phyloP scores from a whole-genome alignment of 2,797 vertebrate genomes.

The Onychomys arenicola region DNA sequence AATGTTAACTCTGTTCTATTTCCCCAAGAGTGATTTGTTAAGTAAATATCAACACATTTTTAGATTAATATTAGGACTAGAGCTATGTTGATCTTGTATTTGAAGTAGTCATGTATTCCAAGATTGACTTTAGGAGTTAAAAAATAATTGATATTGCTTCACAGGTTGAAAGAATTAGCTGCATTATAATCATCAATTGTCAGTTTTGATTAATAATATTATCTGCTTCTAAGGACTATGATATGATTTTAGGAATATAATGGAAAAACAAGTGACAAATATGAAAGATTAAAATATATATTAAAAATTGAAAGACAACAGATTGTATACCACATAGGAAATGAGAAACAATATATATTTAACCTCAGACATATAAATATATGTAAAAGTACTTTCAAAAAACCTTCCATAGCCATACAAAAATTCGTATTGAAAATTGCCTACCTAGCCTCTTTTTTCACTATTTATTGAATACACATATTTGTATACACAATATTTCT shows the following conservation, averaged over 20 bases:
- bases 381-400: background rate
- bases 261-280: constrained; percentile 1
- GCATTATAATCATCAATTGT: constrained; percentile 4
- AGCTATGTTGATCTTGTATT: constrained; percentile 52
- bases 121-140: constrained; percentile 34
- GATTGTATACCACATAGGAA: background rate
- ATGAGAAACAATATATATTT: background rate
- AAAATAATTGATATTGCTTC: constrained; percentile 36
- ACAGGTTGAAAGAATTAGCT: background rate
- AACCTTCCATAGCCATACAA: background rate
- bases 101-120: constrained; percentile 38
- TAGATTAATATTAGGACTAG: constrained; percentile 52
- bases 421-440: background rate
- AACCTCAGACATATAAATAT: background rate
- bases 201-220: constrained; percentile 6
- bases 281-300: background rate
- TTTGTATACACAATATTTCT: background rate
- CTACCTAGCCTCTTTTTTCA: no score
- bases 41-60: constrained; percentile 70
- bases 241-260: background rate
- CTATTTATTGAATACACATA: background rate
- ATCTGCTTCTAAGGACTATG: background rate
- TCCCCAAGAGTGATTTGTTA: constrained; percentile 43
- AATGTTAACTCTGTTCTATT: background rate
- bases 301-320: background rate